Conservation (phyloP, 35 echinoderm and acorn worm species). For the Anneissia japonica region DNA sequence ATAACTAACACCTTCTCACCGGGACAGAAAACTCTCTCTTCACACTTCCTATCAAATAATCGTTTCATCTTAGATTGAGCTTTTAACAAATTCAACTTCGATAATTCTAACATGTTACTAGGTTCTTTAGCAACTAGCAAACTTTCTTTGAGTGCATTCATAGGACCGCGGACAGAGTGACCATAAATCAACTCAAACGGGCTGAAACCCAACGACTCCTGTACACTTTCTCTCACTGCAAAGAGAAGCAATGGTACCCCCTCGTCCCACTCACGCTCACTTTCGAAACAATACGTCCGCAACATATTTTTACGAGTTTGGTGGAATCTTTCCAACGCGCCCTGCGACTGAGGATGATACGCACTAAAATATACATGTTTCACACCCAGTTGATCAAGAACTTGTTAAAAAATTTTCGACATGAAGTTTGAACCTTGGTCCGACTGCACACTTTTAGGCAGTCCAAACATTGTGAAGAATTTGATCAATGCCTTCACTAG, state of each 20-base stretch:
- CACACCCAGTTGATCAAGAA: slow-evolving; percentile 48
- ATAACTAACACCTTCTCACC: slow-evolving; percentile 42
- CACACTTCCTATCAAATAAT: slow-evolving; percentile 17
- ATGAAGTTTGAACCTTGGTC: slow-evolving; percentile 73
- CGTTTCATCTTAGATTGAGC: slow-evolving; percentile 36
- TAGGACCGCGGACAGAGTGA: slow-evolving; percentile 56
- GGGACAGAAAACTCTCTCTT: not conserved
- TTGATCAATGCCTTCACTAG: slow-evolving; percentile 32
- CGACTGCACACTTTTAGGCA: slow-evolving; percentile 55
- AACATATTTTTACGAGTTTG: slow-evolving; percentile 75
- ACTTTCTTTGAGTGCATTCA: slow-evolving; percentile 59
- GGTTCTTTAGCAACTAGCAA: slow-evolving; percentile 23
- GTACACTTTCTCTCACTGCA: slow-evolving; percentile 25
- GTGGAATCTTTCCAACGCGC: slow-evolving; percentile 46
- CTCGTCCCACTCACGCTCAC: slow-evolving; percentile 57
- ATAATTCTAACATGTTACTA: slow-evolving; percentile 50
- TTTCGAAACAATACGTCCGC: slow-evolving; percentile 48
- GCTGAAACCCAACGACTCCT: slow-evolving; percentile 57
- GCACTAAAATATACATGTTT: slow-evolving; percentile 28
- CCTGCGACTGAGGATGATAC: slow-evolving; percentile 53
- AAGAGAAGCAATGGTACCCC: slow-evolving; percentile 51
- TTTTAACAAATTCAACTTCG: slow-evolving; percentile 13
- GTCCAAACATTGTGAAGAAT: slow-evolving; percentile 62
- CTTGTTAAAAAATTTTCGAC: slow-evolving; percentile 49
- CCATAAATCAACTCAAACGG: slow-evolving; percentile 67